These are phyloP conservation scores for Gerris buenoi DNA, from an alignment of 1,140 invertebrate genomes.

Conservation along the genomic window DNA sequence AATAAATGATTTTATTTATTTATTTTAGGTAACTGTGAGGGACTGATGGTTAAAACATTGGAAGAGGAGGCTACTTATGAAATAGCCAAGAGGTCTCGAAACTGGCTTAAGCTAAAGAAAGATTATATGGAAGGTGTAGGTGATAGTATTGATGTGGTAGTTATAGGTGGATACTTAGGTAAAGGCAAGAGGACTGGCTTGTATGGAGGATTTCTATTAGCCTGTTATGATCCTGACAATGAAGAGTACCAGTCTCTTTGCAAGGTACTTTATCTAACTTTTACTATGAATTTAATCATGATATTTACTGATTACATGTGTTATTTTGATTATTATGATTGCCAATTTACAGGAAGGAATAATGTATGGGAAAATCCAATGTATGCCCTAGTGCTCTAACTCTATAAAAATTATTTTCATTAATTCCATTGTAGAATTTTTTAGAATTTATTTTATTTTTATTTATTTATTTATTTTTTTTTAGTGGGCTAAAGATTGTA, in stretches of 20 bases:
- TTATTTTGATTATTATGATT: no score
- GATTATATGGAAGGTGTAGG: conserved; percentile 92
- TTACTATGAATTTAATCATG: no score
- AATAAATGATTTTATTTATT: conserved; percentile 3
- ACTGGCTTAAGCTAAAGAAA: conserved; percentile 97
- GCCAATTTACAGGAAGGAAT: no score
- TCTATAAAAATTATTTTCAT: no score
- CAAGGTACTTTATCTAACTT: no score
- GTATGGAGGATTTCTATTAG: conserved; percentile 92
- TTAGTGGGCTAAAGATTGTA: no score
- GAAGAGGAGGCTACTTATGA: conserved; percentile 89
- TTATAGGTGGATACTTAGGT: conserved; percentile 88
- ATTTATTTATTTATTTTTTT: no score
- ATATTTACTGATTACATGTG: no score
- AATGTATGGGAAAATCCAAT: no score
- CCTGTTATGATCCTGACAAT: conserved; percentile 84
- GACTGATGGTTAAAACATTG: conserved; percentile 96
- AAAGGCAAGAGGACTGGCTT: conserved; percentile 85
- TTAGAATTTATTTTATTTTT: no score
- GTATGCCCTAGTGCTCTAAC: no score
- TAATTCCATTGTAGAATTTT: no score
- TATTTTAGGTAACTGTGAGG: conserved; percentile 78
- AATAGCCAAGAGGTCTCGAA: conserved; percentile 90
- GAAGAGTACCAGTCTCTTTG: conserved; percentile 90
- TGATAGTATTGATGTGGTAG: conserved; percentile 86